A percentile compares a stretch with the other conserved stretches of the same genome.
These are phyloP conservation scores for Macropus fuliginosus DNA, from an alignment of 2,797 vertebrate genomes.

Conservation along the genomic window DNA sequence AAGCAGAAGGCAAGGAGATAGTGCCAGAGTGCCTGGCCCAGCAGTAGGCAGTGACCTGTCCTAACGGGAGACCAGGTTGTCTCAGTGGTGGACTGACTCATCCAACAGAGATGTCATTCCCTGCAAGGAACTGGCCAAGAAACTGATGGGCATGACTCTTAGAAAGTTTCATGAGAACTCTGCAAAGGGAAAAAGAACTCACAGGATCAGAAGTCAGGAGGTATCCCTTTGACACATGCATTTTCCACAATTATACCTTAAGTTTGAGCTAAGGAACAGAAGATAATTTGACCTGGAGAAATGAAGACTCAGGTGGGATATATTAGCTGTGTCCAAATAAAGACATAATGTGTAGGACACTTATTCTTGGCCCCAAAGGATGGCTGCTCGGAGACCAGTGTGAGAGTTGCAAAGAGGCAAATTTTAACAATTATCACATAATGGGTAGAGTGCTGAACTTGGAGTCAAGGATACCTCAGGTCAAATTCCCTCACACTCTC, in stretches of 20 bases:
- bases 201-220: not conserved
- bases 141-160: not conserved
- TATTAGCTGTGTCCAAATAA: not conserved
- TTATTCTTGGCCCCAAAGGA: not conserved
- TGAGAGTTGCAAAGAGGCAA: not conserved
- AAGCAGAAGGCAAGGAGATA: not conserved
- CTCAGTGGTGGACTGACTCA: not conserved
- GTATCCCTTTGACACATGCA: not conserved
- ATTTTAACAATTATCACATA: not conserved
- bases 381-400: not conserved
- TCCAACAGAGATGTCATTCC: not conserved
- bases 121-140: not conserved
- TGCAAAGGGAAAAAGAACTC: not conserved
- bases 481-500: not conserved
- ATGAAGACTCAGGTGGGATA: not conserved
- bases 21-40: not conserved
- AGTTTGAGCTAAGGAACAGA: not conserved
- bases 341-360: not conserved
- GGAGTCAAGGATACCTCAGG: not conserved
- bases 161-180: not conserved
- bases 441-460: not conserved
- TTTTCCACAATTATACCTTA: not conserved
- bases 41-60: not conserved
- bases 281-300: not conserved
- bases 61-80: not conserved